These are phyloP conservation scores for Andrena minutula DNA, from an alignment of 2,888 invertebrate genomes.

Conservation along the genomic window DNA sequence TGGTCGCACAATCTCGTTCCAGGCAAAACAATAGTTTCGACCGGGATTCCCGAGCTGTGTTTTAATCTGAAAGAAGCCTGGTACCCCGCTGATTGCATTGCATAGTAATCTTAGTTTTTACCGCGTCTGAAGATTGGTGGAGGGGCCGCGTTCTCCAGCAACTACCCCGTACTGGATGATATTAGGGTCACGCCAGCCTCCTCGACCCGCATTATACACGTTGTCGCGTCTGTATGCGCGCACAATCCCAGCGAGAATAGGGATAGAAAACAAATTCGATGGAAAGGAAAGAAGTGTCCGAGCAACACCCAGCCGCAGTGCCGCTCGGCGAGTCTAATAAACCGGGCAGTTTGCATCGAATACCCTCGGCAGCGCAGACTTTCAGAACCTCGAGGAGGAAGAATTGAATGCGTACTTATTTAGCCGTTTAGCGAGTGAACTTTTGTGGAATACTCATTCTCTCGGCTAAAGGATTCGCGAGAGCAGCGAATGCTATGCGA, in stretches of 20 bases:
- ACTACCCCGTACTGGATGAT: conserved; percentile 35
- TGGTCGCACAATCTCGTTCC: conserved; percentile 61
- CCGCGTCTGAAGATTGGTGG: conserved; percentile 74
- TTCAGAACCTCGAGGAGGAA: background rate
- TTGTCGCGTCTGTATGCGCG: conserved; percentile 55
- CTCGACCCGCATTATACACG: conserved; percentile 72
- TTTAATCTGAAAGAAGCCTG: conserved; percentile 77
- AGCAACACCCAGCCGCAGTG: conserved; percentile 60
- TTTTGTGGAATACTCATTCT: background rate
- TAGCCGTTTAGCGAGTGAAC: background rate
- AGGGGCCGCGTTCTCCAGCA: conserved; percentile 8
- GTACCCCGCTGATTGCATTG: conserved; percentile 80
- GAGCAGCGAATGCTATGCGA: conserved; percentile 15
- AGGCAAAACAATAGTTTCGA: conserved; percentile 74
- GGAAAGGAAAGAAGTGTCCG: conserved; percentile 34
- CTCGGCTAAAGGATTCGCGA: conserved; percentile 8
- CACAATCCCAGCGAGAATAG: conserved; percentile 68
- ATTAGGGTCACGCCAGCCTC: conserved; percentile 68
- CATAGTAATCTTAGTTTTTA: conserved; percentile 83
- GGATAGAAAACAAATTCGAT: conserved; percentile 25
- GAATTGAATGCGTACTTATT: background rate
- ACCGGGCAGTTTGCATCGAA: conserved; percentile 57
- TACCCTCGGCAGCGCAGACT: background rate
- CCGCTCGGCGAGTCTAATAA: conserved; percentile 60
- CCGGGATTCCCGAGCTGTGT: conserved; percentile 74